These are phyloP conservation scores for Tetranychus urticae DNA, from an alignment of 1,140 invertebrate species.

Conservation along the genomic window DNA sequence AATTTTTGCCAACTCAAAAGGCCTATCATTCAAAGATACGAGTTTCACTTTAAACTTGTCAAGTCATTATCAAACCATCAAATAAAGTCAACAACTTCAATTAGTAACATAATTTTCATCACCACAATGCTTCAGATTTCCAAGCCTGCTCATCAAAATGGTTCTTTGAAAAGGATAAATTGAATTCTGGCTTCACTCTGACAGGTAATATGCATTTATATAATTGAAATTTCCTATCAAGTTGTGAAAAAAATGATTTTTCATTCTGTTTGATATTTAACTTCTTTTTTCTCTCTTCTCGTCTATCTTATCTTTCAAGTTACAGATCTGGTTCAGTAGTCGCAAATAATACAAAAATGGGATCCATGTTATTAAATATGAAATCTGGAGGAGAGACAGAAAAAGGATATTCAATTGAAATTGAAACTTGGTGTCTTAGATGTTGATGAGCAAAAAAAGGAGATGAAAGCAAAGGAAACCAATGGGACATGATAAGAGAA, in stretches of 20 bases:
- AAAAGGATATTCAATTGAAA: not conserved
- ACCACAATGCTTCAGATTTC: not conserved
- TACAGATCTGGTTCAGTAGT: too few relatives aligned
- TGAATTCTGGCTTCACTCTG: not conserved
- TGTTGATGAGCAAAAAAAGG: not conserved
- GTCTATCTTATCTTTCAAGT: not conserved
- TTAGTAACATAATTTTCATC: not conserved
- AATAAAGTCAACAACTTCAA: not conserved
- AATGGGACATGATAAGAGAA: too few relatives aligned
- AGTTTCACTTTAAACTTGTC: too few relatives aligned
- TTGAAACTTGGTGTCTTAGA: not conserved
- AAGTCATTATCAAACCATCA: too few relatives aligned
- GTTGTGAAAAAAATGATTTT: not conserved
- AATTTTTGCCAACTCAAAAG: too few relatives aligned
- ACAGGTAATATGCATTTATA: not conserved
- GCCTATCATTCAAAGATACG: too few relatives aligned
- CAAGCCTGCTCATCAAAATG: not conserved
- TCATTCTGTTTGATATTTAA: not conserved
- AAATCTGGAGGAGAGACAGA: not conserved
- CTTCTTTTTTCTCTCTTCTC: not conserved
- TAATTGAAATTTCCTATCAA: not conserved
- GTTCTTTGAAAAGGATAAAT: not conserved
- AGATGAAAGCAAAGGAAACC: too few relatives aligned
- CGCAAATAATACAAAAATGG: not conserved
- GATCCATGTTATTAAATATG: not conserved